Base-by-base conservation (phyloP, 2,797 vertebrate species). In the Kryptolebias ocellatus region DNA sequence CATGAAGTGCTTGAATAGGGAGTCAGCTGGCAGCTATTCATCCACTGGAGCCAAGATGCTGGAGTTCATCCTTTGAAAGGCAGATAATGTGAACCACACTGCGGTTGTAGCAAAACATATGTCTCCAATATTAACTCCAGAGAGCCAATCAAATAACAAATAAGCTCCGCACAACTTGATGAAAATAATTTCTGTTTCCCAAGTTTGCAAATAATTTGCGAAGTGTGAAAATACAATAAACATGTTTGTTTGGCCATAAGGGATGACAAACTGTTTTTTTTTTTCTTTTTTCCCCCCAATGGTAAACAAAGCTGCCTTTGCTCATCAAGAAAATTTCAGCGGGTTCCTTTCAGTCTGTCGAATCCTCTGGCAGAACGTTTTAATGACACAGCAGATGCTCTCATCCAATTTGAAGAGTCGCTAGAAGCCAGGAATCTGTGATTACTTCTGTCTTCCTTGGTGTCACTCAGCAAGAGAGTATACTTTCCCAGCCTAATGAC, bases 361-460 rank as follows among this genome's bases (percentile, higher is more conserved):
- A 54, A 77, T 79, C 83, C 81, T 83, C 62, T 81, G 74, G 74
- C 75, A 81, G 70, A 51, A 70, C 70, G 75, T 64, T 68, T 55
- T 81, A 81, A 88, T 87, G 80, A 81, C 70, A 80, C 64, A 75
- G 65, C 84, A 86, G 76, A 91, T 89, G 83, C 70, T 83, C 65
- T 68, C 15, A 7, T 63, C 60, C 37, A 50, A 76, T 77, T 70
- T 82, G 64, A 79, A 46, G 24, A 14, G 60, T 47, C 64, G 67
- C 59, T 55, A 39, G 50, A 68, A 72, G 52, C 37, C 62, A 55
- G 64, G 64, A 76, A 79, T 63, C 59, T 46, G 4, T 31, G 2
- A 29, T 78, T 80, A 73, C 72, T 73, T 71, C 50, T 68, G 52
- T 57, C 50, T 54, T 74, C 58, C 63, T 70, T 16, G 50, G n/a